Conservation (phyloP, 2,797 vertebrate genomes). For the Syngnathus acus region DNA sequence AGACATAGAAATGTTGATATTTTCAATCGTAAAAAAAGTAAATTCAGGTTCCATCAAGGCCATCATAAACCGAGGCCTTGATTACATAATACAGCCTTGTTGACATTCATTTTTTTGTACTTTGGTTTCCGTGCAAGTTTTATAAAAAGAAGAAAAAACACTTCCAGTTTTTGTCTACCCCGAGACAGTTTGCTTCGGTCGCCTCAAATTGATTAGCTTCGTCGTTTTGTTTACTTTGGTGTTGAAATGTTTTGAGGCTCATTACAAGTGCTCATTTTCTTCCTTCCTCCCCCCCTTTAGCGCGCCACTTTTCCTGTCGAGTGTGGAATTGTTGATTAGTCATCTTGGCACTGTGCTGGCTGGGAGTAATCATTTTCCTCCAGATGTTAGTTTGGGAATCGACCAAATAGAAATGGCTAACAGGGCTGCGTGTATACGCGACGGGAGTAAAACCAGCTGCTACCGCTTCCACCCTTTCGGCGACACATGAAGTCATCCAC, state of each 20-base stretch:
- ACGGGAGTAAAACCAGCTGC: constrained; percentile 45
- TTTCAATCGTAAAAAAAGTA: too few species aligned
- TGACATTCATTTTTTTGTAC: not conserved
- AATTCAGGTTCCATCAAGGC: too few species aligned
- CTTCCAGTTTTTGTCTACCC: constrained; percentile 15
- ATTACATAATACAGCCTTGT: too few species aligned
- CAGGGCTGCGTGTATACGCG: not conserved
- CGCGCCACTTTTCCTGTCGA: constrained; percentile 34
- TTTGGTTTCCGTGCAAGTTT: not conserved
- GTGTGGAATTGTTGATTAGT: constrained; percentile 66
- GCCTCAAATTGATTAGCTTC: constrained; percentile 33
- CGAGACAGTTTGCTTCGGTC: constrained; percentile 30
- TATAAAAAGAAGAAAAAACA: constrained; percentile 11
- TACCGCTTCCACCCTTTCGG: constrained; percentile 41
- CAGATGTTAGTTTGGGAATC: constrained; percentile 66
- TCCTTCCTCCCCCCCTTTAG: constrained; percentile 18
- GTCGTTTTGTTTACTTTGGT: constrained; percentile 47
- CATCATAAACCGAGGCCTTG: too few species aligned
- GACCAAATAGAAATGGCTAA: constrained; percentile 42
- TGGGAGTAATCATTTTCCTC: constrained; percentile 62
- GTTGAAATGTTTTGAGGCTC: constrained; percentile 41
- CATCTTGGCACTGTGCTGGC: constrained; percentile 47
- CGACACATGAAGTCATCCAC: constrained; percentile 51
- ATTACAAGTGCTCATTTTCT: constrained; percentile 41
- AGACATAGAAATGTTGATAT: too few species aligned